Percentiles rank a stretch among this genome's conserved stretches.
phyloP scores from a whole-genome alignment of 2,888 invertebrate genomes.

The Mesorhabditis belari region DNA sequence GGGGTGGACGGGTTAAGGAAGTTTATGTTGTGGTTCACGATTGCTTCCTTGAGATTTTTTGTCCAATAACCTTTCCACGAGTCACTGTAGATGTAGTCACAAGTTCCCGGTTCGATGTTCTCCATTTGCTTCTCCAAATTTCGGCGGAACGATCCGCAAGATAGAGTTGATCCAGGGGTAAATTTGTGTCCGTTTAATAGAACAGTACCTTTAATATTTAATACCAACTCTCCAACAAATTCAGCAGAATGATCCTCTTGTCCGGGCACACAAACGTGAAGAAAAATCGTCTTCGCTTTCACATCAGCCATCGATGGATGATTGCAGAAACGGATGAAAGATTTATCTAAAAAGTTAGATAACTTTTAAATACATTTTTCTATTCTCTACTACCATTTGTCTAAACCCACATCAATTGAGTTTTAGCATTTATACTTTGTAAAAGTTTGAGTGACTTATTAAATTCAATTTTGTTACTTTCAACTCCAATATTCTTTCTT shows the following conservation, averaged over 20 bases:
- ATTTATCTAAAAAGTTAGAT: constrained; percentile 64
- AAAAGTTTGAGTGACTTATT: no score
- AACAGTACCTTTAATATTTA: background rate
- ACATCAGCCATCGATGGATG: constrained; percentile 77
- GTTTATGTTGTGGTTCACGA: no score
- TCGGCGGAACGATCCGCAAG: no score
- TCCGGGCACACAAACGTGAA: constrained; percentile 78
- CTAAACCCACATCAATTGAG: background rate
- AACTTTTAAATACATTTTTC: background rate
- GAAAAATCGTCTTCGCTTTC: constrained; percentile 70
- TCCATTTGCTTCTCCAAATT: no score
- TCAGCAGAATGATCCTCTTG: constrained; percentile 72
- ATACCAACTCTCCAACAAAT: constrained; percentile 39
- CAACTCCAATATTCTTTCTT: no score
- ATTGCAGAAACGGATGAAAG: constrained; percentile 75
- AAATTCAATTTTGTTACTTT: no score
- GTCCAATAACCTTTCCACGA: no score
- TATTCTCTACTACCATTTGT: background rate
- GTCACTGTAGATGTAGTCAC: no score
- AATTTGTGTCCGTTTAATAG: background rate
- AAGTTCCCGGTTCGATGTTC: no score
- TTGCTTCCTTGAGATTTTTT: no score
- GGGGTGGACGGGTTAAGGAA: no score
- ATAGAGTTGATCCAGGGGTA: no score
- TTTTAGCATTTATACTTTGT: background rate